Conservation (phyloP, 2,888 invertebrate genomes). For the Brachypalpus laphriformis region DNA sequence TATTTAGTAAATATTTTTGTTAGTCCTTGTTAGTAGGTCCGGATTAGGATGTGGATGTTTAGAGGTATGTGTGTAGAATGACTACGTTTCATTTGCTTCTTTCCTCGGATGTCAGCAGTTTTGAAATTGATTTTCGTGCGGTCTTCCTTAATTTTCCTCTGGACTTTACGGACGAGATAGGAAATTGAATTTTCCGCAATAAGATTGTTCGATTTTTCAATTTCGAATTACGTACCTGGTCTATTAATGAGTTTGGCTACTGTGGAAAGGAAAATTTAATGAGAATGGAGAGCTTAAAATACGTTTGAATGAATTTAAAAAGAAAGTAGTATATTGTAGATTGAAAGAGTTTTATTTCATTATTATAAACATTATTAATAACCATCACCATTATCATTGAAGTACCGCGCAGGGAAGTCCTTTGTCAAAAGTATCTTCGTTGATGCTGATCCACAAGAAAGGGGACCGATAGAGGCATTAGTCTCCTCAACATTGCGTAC, state of each 20-base stretch:
- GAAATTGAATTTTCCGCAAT: slow-evolving; percentile 57
- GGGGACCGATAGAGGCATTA: too few relatives aligned
- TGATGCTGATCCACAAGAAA: too few relatives aligned
- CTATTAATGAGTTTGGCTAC: background rate
- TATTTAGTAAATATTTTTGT: slow-evolving; percentile 64
- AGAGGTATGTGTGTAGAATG: background rate
- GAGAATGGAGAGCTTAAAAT: too few relatives aligned
- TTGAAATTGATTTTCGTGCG: slow-evolving; percentile 55
- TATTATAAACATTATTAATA: too few relatives aligned
- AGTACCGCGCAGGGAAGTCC: too few relatives aligned
- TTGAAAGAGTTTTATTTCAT: too few relatives aligned
- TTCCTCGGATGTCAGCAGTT: slow-evolving; percentile 45
- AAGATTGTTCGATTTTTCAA: slow-evolving; percentile 55
- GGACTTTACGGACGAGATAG: slow-evolving; percentile 17
- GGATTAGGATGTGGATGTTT: slow-evolving; percentile 35
- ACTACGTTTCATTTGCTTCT: slow-evolving; percentile 21
- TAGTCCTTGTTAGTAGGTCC: slow-evolving; percentile 36
- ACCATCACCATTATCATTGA: too few relatives aligned
- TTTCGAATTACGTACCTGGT: slow-evolving; percentile 12
- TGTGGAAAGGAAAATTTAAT: too few relatives aligned
- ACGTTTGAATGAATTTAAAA: too few relatives aligned
- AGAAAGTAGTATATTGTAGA: too few relatives aligned
- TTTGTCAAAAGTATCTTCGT: too few relatives aligned
- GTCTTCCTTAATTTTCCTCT: slow-evolving; percentile 30
- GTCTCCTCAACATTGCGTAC: too few relatives aligned